These are phyloP conservation scores for Rhamnusium bicolor DNA, from an alignment of 2,888 invertebrate species.

Conservation along the genomic window DNA sequence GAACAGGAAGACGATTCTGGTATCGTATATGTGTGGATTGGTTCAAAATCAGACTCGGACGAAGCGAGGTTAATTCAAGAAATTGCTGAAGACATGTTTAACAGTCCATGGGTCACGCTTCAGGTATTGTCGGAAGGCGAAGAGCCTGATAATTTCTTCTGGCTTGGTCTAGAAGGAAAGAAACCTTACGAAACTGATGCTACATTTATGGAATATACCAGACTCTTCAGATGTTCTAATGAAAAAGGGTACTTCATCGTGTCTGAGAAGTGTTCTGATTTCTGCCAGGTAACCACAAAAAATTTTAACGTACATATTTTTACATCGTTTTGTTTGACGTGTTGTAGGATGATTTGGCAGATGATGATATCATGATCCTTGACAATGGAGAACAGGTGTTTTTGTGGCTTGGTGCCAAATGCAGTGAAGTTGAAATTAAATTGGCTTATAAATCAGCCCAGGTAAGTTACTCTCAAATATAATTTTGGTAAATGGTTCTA, in stretches of 20 bases:
- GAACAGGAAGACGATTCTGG: slow-evolving; percentile 89
- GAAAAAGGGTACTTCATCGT: slow-evolving; percentile 99
- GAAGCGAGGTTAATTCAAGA: slow-evolving; percentile 91
- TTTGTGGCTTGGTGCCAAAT: slow-evolving; percentile 96
- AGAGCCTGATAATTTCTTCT: slow-evolving; percentile 98
- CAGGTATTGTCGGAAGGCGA: slow-evolving; percentile 92
- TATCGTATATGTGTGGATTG: slow-evolving; percentile 97
- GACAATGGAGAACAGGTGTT: slow-evolving; percentile 99
- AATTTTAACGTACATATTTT: no score
- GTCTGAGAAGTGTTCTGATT: slow-evolving; percentile 98
- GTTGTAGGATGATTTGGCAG: slow-evolving; percentile 95
- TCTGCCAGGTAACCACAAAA: slow-evolving; percentile 87
- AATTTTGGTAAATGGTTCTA: no score
- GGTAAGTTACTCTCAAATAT: no score
- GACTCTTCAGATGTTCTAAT: slow-evolving; percentile 98
- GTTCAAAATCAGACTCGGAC: slow-evolving; percentile 86
- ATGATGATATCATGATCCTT: slow-evolving; percentile 99
- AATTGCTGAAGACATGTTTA: slow-evolving; percentile 94
- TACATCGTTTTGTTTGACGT: no score
- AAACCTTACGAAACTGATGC: slow-evolving; percentile 92
- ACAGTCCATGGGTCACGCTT: slow-evolving; percentile 84
- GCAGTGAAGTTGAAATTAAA: slow-evolving; percentile 99
- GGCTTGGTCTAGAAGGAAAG: slow-evolving; percentile 92
- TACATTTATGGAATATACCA: slow-evolving; percentile 92
- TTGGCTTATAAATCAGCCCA: slow-evolving; percentile 98